Conservation (phyloP, 1,140 invertebrate species). For the Drosophila subpulchrella region DNA sequence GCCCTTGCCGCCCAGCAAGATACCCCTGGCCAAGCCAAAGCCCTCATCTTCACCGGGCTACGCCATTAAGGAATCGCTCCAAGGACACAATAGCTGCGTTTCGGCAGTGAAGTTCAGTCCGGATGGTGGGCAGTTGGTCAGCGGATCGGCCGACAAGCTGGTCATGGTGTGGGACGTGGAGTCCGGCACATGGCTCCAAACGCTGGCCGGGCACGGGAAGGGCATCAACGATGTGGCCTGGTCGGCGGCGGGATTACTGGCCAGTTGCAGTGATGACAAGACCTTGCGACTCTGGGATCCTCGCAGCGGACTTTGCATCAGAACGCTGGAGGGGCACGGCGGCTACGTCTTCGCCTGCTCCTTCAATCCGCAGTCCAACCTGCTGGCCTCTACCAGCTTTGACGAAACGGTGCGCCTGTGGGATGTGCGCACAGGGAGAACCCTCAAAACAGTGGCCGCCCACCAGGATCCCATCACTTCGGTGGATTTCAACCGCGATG, state of each 20-base stretch:
- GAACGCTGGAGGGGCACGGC: conserved; percentile 21
- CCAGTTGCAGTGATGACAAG: conserved; percentile 59
- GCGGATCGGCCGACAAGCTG: conserved; percentile 39
- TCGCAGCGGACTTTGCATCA: conserved; percentile 8
- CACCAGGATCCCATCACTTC: conserved; percentile 59
- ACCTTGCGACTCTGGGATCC: conserved; percentile 47
- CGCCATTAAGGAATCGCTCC: conserved; percentile 12
- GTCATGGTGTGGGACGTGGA: conserved; percentile 55
- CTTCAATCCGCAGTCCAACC: conserved; percentile 52
- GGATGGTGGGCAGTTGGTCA: conserved; percentile 39
- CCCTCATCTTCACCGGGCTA: conserved; percentile 32
- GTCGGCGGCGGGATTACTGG: conserved; percentile 28
- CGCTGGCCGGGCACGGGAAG: conserved; percentile 32
- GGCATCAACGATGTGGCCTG: conserved; percentile 64
- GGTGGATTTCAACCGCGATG: conserved; percentile 59
- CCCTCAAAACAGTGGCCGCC: conserved; percentile 36
- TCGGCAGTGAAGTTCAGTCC: conserved; percentile 44
- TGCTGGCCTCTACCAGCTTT: conserved; percentile 53
- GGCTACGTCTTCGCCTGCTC: conserved; percentile 51
- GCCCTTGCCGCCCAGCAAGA: conserved; percentile 11
- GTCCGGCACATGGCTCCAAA: conserved; percentile 7
- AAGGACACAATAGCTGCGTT: conserved; percentile 32
- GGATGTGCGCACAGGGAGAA: conserved; percentile 51
- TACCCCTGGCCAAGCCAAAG: neutral
- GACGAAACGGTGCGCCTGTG: conserved; percentile 55